phyloP scores from a whole-genome alignment of 2,113 vertebrate species.

The Nothocercus nigrocapillus region DNA sequence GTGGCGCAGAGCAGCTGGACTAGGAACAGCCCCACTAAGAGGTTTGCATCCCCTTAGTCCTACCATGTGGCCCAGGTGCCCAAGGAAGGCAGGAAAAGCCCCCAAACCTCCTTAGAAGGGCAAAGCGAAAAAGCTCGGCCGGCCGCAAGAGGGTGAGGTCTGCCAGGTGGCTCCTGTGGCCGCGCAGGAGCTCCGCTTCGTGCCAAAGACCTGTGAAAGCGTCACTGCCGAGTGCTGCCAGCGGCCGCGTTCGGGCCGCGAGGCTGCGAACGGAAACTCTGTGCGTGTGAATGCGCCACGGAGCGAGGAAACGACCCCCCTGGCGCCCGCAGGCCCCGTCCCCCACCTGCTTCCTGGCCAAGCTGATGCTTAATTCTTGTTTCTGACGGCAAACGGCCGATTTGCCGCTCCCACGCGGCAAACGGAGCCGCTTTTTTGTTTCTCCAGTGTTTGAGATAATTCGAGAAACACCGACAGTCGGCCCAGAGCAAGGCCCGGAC shows the following conservation, averaged over 20 bases:
- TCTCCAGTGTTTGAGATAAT: neutral
- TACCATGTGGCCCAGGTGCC: neutral
- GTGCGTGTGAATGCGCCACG: too few relatives aligned
- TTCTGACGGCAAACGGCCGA: neutral
- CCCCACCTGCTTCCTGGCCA: too few relatives aligned
- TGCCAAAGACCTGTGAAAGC: too few relatives aligned
- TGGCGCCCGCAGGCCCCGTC: too few relatives aligned
- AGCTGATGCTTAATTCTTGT: neutral
- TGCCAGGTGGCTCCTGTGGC: fast-evolving
- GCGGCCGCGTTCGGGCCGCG: too few relatives aligned
- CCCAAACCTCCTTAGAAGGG: constrained; percentile 15
- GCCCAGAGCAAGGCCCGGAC: neutral
- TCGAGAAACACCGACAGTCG: neutral
- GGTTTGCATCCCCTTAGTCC: neutral
- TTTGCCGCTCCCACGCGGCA: neutral
- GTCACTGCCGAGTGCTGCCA: too few relatives aligned
- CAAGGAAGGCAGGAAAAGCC: fast-evolving
- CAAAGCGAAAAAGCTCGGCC: neutral
- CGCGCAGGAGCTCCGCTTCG: neutral
- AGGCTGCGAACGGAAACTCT: too few relatives aligned
- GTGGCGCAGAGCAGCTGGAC: fast-evolving
- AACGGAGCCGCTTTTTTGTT: too few relatives aligned
- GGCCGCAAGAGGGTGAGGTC: neutral
- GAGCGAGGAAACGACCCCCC: too few relatives aligned
- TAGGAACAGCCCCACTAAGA: fast-evolving